These are phyloP conservation scores for Prionace glauca DNA, from an alignment of 2,797 vertebrate genomes.

Conservation along the genomic window DNA sequence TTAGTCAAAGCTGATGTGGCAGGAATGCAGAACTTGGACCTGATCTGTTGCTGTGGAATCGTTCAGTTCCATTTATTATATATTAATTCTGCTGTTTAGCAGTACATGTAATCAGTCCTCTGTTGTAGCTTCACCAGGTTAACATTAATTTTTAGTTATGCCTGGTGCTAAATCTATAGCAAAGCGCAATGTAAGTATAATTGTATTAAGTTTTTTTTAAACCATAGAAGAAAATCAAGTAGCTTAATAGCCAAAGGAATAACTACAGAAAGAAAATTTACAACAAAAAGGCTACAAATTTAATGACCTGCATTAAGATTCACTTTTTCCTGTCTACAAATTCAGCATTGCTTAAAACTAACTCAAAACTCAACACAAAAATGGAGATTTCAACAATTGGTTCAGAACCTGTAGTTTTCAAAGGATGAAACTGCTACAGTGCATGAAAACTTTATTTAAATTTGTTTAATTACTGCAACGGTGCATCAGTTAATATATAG, in stretches of 20 bases:
- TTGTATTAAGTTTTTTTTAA: neutral
- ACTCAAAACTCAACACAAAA: neutral
- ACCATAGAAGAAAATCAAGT: neutral
- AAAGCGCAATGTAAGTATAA: neutral
- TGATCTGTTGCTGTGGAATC: too few relatives aligned
- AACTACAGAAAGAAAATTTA: neutral
- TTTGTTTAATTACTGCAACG: conserved; percentile 21
- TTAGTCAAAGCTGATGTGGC: neutral
- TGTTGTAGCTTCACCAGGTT: too few relatives aligned
- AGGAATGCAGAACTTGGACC: neutral
- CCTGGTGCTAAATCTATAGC: neutral
- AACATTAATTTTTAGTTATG: neutral
- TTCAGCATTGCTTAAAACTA: too few relatives aligned
- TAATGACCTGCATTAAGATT: neutral
- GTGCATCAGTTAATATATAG: neutral
- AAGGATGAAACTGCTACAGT: neutral
- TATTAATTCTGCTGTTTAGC: neutral
- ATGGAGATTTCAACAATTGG: neutral
- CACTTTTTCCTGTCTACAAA: neutral
- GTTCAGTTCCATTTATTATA: neutral
- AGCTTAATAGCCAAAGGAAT: neutral
- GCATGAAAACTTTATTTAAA: conserved; percentile 34
- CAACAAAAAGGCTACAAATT: neutral
- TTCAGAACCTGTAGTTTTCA: neutral
- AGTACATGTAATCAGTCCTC: neutral